Base-by-base conservation (phyloP, 2,113 vertebrate genomes). In the Indicator indicator region DNA sequence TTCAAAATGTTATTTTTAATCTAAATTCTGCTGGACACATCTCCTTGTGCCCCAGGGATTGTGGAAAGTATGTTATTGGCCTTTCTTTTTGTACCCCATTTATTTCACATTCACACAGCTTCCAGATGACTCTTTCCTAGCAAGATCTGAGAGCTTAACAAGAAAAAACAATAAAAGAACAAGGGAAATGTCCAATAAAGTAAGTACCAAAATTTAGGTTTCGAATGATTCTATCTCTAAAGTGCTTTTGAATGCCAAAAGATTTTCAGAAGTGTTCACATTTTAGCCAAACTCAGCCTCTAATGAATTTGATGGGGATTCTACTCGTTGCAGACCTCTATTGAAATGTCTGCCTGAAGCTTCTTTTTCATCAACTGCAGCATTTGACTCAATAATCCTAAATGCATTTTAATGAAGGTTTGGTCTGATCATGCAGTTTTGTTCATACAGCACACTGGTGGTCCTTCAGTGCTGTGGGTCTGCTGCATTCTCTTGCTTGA, bases 21-120 rank as follows among this genome's bases (percentile, higher is more conserved):
- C 73, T 63, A 79, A 32, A 93, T 30, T 21, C 59, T 84, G 62
- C 20, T 91, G 88, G 91, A 75, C 90, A 72, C 79, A 83, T 94
- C 83, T 90, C 17, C 44, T 83, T 75, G 44, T 91, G 83, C 95
- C 90, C 70, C 30, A 84, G 94, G 91, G 88, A 83, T 12, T 71
- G 54, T 26, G 58, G 38, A 16, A 69, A 94, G 32, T 36, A 5
- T 60, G 38, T 80, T 78, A 72, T 72, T 93, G 30, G 89, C 72
- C 65, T 96, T 59, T 91, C 10, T 81, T 91, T 95, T 88, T 95
- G 76, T 94, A 95, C 67, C 44, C 86, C 73, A 86, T 96, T 95
- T 94, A 72, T 54, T 95, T 71, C 80, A 56, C 67, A 62, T 72
- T 83, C 64, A 72, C 30, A 9, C 33, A 52, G 60, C 28, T 56